A percentile compares a stretch with the other conserved stretches of the same genome.
Conservation (phyloP, 2,113 vertebrate genomes). For the Megaceryle torquata region DNA sequence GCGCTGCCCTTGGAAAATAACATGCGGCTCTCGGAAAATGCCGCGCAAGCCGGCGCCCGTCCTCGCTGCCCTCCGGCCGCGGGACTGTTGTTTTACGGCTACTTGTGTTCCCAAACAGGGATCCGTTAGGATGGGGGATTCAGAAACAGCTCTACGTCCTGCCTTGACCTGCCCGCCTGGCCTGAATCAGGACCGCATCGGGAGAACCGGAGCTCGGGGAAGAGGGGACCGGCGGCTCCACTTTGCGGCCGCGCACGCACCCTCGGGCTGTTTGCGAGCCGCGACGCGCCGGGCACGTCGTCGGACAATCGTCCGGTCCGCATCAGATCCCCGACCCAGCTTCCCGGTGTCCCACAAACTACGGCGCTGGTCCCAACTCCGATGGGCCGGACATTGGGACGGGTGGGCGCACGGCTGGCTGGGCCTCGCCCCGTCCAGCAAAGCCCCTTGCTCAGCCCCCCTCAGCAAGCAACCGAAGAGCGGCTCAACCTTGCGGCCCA, state of each 20-base stretch:
- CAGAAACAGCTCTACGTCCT: not conserved
- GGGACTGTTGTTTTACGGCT: not conserved
- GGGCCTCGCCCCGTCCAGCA: not conserved
- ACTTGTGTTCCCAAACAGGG: not conserved
- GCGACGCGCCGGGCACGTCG: not conserved
- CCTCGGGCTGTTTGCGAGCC: not conserved
- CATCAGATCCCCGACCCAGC: not conserved
- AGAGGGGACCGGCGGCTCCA: not conserved
- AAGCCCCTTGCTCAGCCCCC: not conserved
- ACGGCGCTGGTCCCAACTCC: not conserved
- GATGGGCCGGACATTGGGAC: not conserved
- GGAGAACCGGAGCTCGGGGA: not conserved
- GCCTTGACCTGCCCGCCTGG: not conserved
- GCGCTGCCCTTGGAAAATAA: not conserved
- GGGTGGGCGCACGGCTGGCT: accelerated
- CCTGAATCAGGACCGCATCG: not conserved
- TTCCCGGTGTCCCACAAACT: not conserved
- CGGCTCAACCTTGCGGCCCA: too few relatives aligned
- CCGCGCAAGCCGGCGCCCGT: not conserved
- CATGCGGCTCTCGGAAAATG: not conserved
- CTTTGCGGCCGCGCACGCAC: not conserved
- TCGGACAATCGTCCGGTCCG: not conserved
- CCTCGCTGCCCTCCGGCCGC: not conserved
- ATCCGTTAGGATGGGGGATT: accelerated
- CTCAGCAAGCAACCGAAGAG: not conserved